Evolutionary conservation across 2,888 invertebrate species (phyloP).

Genomic region (Aphelenchoides bicaudatus): DNA sequence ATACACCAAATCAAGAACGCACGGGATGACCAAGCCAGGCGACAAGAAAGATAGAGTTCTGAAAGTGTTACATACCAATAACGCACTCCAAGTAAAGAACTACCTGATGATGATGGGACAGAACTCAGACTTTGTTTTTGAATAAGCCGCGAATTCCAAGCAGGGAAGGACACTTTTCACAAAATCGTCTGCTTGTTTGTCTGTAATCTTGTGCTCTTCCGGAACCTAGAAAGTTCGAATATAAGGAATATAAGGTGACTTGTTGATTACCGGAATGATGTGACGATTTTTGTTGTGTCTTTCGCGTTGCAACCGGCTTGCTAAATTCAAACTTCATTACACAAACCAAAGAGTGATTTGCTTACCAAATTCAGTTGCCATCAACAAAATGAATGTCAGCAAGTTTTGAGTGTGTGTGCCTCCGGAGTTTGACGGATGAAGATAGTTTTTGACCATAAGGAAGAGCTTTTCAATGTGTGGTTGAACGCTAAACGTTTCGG

Average conservation of each 20-base stretch:
- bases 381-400: conserved; percentile 61
- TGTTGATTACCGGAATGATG: background rate
- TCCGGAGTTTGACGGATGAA: conserved; percentile 81
- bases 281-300: background rate
- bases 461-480: conserved; percentile 72
- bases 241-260: background rate
- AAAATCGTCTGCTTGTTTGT: conserved; percentile 63
- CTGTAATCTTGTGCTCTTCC: conserved; percentile 71
- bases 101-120: conserved; percentile 66
- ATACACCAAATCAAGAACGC: conserved; percentile 76
- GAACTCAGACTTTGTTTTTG: conserved; percentile 65
- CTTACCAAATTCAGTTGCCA: conserved; percentile 67
- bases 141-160: conserved; percentile 72
- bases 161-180: conserved; percentile 67
- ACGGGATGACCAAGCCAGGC: conserved; percentile 78
- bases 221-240: conserved; percentile 63
- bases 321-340: too few species aligned
- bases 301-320: too few species aligned
- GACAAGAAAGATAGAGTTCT: conserved; percentile 75
- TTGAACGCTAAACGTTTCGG: conserved; percentile 35
- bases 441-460: conserved; percentile 69
- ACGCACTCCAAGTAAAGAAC: too few species aligned
- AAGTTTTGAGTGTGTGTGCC: conserved; percentile 70
- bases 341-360: conserved; percentile 67
- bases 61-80: too few species aligned